Evolutionary conservation across 2,113 vertebrate species (phyloP).

Genomic region (Felis catus): DNA sequence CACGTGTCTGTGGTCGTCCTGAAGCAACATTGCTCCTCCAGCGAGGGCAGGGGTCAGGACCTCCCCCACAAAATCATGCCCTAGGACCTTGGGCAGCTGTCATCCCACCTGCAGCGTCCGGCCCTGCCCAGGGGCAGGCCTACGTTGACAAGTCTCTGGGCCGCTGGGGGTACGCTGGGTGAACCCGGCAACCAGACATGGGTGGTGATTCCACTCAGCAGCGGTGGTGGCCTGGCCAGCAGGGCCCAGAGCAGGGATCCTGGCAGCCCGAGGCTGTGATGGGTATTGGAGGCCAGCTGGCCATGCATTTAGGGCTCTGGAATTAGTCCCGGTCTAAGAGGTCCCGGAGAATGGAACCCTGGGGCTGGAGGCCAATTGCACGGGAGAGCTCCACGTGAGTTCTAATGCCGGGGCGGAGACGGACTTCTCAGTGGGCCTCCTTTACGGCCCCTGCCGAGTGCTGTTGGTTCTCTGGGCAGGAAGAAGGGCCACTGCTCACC

Average conservation of each 20-base stretch:
- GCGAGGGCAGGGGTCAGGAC: neutral
- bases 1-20: neutral
- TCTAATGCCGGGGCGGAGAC: neutral
- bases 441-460: neutral
- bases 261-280: neutral
- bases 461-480: neutral
- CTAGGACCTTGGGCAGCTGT: neutral
- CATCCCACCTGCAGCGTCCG: neutral
- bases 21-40: neutral
- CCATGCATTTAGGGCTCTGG: neutral
- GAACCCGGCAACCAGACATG: neutral
- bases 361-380: neutral
- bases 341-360: neutral
- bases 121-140: neutral
- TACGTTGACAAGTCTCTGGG: neutral
- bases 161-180: neutral
- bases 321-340: neutral
- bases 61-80: neutral
- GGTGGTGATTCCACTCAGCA: neutral
- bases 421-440: neutral
- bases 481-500: neutral
- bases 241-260: neutral
- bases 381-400: neutral
- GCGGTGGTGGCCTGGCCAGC: neutral
- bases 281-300: neutral